These are phyloP conservation scores for Leucozona laternaria DNA, from an alignment of 2,888 invertebrate genomes.

Conservation along the genomic window DNA sequence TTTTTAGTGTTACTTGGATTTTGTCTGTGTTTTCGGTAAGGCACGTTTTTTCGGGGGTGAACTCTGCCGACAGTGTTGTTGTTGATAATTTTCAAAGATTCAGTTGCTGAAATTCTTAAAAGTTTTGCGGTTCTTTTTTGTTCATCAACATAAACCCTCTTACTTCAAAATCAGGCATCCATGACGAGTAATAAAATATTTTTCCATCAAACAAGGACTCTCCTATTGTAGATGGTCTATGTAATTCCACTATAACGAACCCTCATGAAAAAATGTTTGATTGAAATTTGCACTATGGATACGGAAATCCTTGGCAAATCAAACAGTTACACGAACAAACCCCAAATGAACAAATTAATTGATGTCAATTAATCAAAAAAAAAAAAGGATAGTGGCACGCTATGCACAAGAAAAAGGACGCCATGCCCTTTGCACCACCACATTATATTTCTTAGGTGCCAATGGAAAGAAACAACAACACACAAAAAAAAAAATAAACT, in stretches of 20 bases:
- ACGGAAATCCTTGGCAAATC: constrained; percentile 47
- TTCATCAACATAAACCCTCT: constrained; percentile 19
- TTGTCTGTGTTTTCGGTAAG: neutral
- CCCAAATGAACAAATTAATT: constrained; percentile 67
- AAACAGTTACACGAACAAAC: constrained; percentile 55
- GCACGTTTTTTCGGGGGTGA: constrained; percentile 22
- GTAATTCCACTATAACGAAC: constrained; percentile 12
- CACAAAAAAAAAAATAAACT: constrained; percentile 29
- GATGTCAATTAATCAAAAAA: constrained; percentile 73
- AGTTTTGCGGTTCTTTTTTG: neutral
- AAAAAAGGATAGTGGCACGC: constrained; percentile 45
- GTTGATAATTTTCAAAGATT: neutral
- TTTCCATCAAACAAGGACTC: neutral
- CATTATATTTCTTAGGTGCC: constrained; percentile 17
- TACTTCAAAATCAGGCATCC: constrained; percentile 49
- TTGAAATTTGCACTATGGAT: constrained; percentile 41
- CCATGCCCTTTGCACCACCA: neutral
- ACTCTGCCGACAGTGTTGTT: neutral
- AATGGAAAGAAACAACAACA: neutral
- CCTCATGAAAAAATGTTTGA: constrained; percentile 33
- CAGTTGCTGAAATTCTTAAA: neutral
- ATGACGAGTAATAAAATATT: constrained; percentile 52
- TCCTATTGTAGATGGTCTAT: no score
- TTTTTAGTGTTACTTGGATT: constrained; percentile 21
- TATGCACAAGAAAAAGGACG: constrained; percentile 32